Conservation (phyloP, 2,113 vertebrate species). For the Nesogale talazaci region DNA sequence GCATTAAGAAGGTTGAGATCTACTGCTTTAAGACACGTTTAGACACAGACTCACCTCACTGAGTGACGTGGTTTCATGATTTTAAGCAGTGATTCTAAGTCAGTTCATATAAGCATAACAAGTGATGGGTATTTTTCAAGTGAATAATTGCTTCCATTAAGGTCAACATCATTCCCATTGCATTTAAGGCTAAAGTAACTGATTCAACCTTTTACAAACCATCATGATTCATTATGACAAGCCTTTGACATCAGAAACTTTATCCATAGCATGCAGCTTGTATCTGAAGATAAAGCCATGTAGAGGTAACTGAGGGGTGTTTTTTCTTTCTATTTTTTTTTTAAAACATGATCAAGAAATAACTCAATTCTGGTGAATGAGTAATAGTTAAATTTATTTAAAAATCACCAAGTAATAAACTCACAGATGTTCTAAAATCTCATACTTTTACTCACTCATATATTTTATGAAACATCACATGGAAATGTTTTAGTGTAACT, state of each 20-base stretch:
- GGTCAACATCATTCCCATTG: not conserved
- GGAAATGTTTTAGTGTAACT: slow-evolving; percentile 25
- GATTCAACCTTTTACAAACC: slow-evolving; percentile 26
- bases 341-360: not conserved
- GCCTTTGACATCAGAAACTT: not conserved
- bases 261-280: slow-evolving; percentile 13
- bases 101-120: not conserved
- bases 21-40: not conserved
- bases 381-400: slow-evolving; percentile 23
- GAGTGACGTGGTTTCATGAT: not conserved
- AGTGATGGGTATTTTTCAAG: slow-evolving; percentile 5
- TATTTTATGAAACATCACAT: slow-evolving; percentile 8
- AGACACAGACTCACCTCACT: not conserved
- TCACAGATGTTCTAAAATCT: not conserved
- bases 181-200: not conserved
- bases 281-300: slow-evolving; percentile 6
- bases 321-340: not conserved
- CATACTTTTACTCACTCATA: not conserved
- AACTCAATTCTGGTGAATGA: not conserved
- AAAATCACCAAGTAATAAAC: slow-evolving; percentile 4
- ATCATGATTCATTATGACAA: slow-evolving; percentile 16
- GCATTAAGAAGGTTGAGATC: too few species aligned
- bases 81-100: not conserved
- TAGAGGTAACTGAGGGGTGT: not conserved
- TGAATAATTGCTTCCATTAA: slow-evolving; percentile 36